A percentile compares a stretch with the other conserved stretches of the same genome.
Evolutionary conservation across 2,797 vertebrate genomes (phyloP).

Genomic region (Balearica regulorum): DNA sequence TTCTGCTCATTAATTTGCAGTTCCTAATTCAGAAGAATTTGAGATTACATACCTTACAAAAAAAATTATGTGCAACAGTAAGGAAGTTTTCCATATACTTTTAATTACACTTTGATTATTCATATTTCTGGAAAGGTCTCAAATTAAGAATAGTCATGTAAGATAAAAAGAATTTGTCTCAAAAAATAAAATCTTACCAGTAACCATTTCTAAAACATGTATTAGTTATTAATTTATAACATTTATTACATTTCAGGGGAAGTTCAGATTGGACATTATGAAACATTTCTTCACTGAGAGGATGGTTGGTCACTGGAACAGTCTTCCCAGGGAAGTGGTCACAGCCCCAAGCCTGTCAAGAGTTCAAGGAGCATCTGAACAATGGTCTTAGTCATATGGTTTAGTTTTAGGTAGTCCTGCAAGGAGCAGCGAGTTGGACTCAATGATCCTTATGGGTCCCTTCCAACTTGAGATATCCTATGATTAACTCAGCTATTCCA

Average conservation of each 20-base stretch:
- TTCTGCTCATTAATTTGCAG: not conserved
- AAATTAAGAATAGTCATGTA: not conserved
- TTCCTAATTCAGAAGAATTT: not conserved
- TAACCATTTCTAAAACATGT: not conserved
- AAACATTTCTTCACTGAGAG: not conserved
- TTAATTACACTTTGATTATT: not conserved
- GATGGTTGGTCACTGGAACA: not conserved
- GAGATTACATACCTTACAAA: not conserved
- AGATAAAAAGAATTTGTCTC: not conserved
- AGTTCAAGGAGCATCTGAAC: not conserved
- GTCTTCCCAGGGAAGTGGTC: not conserved
- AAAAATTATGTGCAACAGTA: not conserved
- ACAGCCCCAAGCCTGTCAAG: not conserved
- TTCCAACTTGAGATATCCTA: not conserved
- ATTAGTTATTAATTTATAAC: not conserved
- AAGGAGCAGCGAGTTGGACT: not conserved
- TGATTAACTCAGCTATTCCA: not conserved
- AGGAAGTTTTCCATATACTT: not conserved
- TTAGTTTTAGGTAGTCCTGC: not conserved
- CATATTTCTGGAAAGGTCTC: not conserved
- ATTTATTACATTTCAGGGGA: not conserved
- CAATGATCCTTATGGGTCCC: not conserved
- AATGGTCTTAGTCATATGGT: not conserved
- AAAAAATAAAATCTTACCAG: not conserved
- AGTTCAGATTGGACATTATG: not conserved